A percentile compares a stretch with the other conserved stretches of the same genome.
These are phyloP conservation scores for Betta splendens DNA, from an alignment of 2,797 vertebrate genomes.

Conservation along the genomic window DNA sequence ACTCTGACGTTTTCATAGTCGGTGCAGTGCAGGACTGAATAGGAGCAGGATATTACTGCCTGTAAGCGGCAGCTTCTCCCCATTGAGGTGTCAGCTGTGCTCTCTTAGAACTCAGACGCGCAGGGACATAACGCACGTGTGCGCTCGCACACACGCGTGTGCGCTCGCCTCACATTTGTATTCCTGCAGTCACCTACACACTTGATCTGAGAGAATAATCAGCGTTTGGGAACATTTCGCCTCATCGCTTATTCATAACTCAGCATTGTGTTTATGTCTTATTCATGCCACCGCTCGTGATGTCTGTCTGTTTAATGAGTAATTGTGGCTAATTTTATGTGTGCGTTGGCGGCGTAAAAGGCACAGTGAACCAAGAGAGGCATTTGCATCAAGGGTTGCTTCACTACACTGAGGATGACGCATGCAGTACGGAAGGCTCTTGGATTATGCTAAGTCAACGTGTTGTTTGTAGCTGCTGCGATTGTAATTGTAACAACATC, in stretches of 20 bases:
- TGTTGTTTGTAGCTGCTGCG: constrained; percentile 15
- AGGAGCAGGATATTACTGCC: constrained; percentile 50
- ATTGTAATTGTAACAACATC: constrained; percentile 44
- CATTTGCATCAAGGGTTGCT: constrained; percentile 49
- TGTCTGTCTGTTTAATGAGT: constrained; percentile 70
- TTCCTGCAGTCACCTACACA: constrained; percentile 58
- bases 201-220: constrained; percentile 71
- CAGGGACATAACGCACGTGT: constrained; percentile 37
- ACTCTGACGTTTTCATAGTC: constrained; percentile 47
- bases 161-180: constrained; percentile 35
- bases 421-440: constrained; percentile 29
- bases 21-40: constrained; percentile 29
- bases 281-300: constrained; percentile 61
- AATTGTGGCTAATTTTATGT: constrained; percentile 68
- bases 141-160: neutral
- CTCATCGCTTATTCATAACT: constrained; percentile 76
- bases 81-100: constrained; percentile 67
- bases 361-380: constrained; percentile 54
- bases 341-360: constrained; percentile 45
- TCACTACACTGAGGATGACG: constrained; percentile 23
- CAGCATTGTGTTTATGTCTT: constrained; percentile 67
- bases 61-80: constrained; percentile 50
- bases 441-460: constrained; percentile 52
- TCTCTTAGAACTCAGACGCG: constrained; percentile 45
- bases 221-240: constrained; percentile 60